Evolutionary conservation across 2,797 vertebrate species (phyloP).

Genomic region (Malurus leucopterus): DNA sequence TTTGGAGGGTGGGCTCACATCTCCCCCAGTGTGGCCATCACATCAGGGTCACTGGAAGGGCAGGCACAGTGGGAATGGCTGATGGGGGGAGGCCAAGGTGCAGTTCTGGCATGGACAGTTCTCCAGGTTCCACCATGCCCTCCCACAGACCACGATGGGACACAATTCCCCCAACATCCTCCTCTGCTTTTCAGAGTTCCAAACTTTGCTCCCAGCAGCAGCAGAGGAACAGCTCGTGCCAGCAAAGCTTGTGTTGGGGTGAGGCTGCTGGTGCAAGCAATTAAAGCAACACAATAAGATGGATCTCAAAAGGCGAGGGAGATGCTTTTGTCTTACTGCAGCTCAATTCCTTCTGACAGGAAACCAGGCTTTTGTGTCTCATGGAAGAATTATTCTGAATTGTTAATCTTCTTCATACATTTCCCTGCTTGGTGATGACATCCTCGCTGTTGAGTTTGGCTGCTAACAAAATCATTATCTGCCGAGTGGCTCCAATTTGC

Average conservation of each 20-base stretch:
- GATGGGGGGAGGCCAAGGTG: rapidly evolving
- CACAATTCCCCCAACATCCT: neutral
- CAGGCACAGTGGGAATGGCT: neutral
- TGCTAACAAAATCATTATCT: constrained; percentile 46
- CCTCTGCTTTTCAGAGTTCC: neutral
- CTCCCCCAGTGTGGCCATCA: neutral
- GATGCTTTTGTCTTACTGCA: constrained; percentile 28
- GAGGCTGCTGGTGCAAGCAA: neutral
- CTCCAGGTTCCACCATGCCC: neutral
- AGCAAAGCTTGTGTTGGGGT: neutral
- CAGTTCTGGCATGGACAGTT: neutral
- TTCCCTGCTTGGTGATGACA: constrained; percentile 22
- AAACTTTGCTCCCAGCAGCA: neutral
- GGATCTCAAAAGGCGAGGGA: neutral
- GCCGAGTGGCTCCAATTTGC: neutral
- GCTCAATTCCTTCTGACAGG: constrained; percentile 13
- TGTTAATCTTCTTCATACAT: constrained; percentile 20
- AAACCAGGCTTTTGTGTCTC: constrained; percentile 20
- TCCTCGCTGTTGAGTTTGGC: neutral
- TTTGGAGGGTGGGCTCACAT: neutral
- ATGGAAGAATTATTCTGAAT: constrained; percentile 13
- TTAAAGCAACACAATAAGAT: neutral
- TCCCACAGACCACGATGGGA: rapidly evolving
- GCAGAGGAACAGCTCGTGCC: neutral
- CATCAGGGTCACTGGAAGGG: rapidly evolving